A percentile compares a stretch with the other conserved stretches of the same genome.
phyloP scores from a whole-genome alignment of 2,113 vertebrate genomes.

The Hiodon alosoides region DNA sequence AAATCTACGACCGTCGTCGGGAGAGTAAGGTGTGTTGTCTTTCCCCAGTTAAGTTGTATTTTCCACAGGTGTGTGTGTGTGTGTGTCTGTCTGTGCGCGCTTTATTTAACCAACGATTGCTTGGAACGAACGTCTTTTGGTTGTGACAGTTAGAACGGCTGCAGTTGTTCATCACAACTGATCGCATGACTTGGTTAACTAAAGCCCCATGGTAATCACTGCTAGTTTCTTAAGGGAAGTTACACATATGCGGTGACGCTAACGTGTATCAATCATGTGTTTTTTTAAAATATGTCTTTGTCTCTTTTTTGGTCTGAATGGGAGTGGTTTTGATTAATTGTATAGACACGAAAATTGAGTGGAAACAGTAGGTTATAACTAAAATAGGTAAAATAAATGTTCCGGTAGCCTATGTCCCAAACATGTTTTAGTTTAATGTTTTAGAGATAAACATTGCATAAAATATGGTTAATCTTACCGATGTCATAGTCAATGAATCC shows the following conservation, averaged over 20 bases:
- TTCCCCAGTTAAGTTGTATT: conserved; percentile 22
- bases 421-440: no score
- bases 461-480: no score
- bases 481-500: no score
- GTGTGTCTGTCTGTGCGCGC: not conserved
- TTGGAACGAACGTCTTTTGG: not conserved
- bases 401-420: no score
- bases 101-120: conserved; percentile 9
- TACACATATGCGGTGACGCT: no score
- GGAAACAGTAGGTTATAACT: no score
- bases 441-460: no score
- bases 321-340: conserved; percentile 10
- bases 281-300: not conserved
- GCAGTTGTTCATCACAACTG: not conserved
- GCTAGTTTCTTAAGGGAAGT: not conserved
- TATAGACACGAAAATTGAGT: no score
- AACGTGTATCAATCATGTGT: not conserved
- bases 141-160: not conserved
- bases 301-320: not conserved
- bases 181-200: no score
- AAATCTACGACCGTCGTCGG: conserved; percentile 33
- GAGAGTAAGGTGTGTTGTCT: conserved; percentile 33
- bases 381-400: no score
- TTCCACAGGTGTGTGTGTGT: conserved; percentile 53
- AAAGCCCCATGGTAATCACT: no score